These are phyloP conservation scores for Centrocercus urophasianus DNA, from an alignment of 2,113 vertebrate species.

Conservation along the genomic window DNA sequence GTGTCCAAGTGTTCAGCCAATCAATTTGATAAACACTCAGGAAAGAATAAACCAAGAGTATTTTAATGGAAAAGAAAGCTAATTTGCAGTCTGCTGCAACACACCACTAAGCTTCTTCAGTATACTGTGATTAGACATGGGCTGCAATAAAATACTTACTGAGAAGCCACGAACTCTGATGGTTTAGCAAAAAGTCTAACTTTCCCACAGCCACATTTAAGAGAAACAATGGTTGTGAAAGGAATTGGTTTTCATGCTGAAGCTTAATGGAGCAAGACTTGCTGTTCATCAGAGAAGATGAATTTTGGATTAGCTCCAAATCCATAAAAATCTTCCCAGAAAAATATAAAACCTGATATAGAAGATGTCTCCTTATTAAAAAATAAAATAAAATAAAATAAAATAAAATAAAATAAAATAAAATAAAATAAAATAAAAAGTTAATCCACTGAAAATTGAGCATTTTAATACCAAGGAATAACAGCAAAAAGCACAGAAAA, in stretches of 20 bases:
- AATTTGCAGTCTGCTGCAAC: constrained; percentile 61
- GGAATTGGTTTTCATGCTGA: not conserved
- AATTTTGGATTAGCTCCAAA: constrained; percentile 40
- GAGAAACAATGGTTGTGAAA: not conserved
- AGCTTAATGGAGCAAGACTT: constrained; percentile 23
- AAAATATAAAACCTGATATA: not conserved
- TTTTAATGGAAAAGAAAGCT: constrained; percentile 49
- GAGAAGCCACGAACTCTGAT: constrained; percentile 26
- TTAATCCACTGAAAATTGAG: not conserved
- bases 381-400: not conserved
- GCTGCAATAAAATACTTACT: constrained; percentile 41
- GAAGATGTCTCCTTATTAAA: not conserved
- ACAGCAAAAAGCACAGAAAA: not conserved
- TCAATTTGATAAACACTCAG: constrained; percentile 32
- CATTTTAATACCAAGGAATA: not conserved
- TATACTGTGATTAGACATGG: constrained; percentile 61
- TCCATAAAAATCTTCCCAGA: not conserved
- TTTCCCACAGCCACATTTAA: constrained; percentile 42
- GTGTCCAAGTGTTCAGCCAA: constrained; percentile 28
- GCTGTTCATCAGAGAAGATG: not conserved
- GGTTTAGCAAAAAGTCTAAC: constrained; percentile 26
- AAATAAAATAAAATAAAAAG: not conserved
- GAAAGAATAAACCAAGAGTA: constrained; percentile 53
- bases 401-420: too few relatives aligned
- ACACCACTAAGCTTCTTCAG: constrained; percentile 22